A percentile compares a stretch with the other conserved stretches of the same genome.
Conservation (phyloP, 2,888 invertebrate species). For the Campaea margaritaria region DNA sequence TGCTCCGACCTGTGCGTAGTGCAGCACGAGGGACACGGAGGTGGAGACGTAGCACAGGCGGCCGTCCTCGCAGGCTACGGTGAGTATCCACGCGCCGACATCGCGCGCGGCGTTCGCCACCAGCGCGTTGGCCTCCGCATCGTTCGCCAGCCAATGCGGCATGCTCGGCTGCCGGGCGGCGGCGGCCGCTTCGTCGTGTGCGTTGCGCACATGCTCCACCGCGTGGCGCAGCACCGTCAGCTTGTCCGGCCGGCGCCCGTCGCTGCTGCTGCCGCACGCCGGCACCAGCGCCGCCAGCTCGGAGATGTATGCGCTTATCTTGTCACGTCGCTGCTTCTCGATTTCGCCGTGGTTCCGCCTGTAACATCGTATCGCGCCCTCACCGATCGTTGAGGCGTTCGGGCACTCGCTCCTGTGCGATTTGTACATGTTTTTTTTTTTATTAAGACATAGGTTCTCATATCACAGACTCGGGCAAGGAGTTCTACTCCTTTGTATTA, state of each 20-base stretch:
- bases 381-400: too few species aligned
- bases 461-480: too few species aligned
- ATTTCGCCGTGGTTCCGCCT: constrained; percentile 99
- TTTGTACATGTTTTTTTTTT: too few species aligned
- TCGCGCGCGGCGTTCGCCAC: constrained; percentile 93
- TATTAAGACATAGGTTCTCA: too few species aligned
- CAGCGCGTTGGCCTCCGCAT: constrained; percentile 93
- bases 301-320: constrained; percentile 98
- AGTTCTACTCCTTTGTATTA: too few species aligned
- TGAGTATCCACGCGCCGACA: constrained; percentile 91
- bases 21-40: constrained; percentile 92
- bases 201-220: constrained; percentile 95
- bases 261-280: constrained; percentile 93
- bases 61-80: constrained; percentile 96
- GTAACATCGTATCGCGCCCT: too few species aligned
- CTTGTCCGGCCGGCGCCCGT: constrained; percentile 97
- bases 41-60: constrained; percentile 95
- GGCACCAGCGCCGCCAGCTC: constrained; percentile 96
- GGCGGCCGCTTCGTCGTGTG: constrained; percentile 86
- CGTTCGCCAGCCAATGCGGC: constrained; percentile 94
- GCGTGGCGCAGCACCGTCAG: constrained; percentile 96
- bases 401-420: too few species aligned
- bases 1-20: constrained; percentile 90
- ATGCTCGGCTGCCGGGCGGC: constrained; percentile 89
- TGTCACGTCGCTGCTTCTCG: constrained; percentile 96